phyloP scores from a whole-genome alignment of 2,888 invertebrate genomes.

The Drosophila sordidapex region DNA sequence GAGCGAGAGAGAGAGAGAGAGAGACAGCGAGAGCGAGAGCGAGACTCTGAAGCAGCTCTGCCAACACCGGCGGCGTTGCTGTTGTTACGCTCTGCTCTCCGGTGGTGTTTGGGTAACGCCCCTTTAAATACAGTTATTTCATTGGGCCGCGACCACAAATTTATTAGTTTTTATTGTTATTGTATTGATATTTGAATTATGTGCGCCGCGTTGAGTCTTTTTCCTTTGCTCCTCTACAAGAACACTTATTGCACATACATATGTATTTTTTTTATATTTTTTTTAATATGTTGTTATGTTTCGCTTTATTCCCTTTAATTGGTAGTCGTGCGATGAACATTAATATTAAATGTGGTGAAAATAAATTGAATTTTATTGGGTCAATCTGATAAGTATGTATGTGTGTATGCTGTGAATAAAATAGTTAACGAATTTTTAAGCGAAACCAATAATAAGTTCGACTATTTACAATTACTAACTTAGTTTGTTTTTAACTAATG shows the following conservation, averaged over 20 bases:
- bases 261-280: neutral
- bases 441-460: neutral
- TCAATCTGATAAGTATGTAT: neutral
- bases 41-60: slow-evolving; percentile 24
- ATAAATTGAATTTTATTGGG: slow-evolving; percentile 29
- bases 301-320: slow-evolving; percentile 1
- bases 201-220: slow-evolving; percentile 27
- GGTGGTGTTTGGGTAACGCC: slow-evolving; percentile 85
- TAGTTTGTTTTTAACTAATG: neutral
- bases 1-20: neutral
- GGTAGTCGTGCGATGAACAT: slow-evolving; percentile 1
- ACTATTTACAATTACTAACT: neutral
- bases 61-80: slow-evolving; percentile 23
- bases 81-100: slow-evolving; percentile 26
- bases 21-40: neutral
- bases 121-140: slow-evolving; percentile 85
- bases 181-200: slow-evolving; percentile 75
- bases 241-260: slow-evolving; percentile 2
- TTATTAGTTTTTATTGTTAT: slow-evolving; percentile 78
- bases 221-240: slow-evolving; percentile 3
- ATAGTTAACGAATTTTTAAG: neutral
- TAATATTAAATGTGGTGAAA: slow-evolving; percentile 9
- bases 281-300: slow-evolving; percentile 8
- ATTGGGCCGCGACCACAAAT: slow-evolving; percentile 84
- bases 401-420: neutral